A percentile compares a stretch with the other conserved stretches of the same genome.
phyloP scores from a whole-genome alignment of 2,113 vertebrate species.

The Paramisgurnus dabryanus region DNA sequence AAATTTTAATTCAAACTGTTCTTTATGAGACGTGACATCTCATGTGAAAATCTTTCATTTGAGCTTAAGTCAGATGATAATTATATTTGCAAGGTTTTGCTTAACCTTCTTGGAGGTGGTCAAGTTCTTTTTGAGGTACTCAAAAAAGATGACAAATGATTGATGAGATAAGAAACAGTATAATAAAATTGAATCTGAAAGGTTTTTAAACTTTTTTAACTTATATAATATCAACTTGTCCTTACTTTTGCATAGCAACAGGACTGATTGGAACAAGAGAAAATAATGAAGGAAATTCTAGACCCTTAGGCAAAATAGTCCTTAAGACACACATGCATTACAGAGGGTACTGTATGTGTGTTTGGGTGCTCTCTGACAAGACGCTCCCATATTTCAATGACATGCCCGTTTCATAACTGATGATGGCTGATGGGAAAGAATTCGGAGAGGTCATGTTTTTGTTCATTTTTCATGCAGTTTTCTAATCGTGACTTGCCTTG shows the following conservation, averaged over 20 bases:
- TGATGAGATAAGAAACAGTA: conserved; percentile 21
- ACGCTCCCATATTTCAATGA: not conserved
- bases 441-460: conserved; percentile 5
- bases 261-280: conserved; percentile 2
- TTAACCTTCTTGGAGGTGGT: not conserved
- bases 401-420: not conserved
- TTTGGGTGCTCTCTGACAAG: not conserved
- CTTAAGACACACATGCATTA: not conserved
- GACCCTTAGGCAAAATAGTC: not conserved
- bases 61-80: conserved; percentile 64
- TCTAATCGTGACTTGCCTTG: not conserved
- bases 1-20: conserved; percentile 67
- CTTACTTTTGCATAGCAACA: not conserved
- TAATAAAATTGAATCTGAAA: not conserved
- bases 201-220: not conserved
- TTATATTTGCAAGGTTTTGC: conserved; percentile 59
- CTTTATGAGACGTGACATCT: conserved; percentile 61
- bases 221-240: not conserved
- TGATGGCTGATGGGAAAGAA: not conserved
- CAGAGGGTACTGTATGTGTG: not conserved
- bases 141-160: not conserved
- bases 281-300: not conserved
- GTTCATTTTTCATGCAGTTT: not conserved
- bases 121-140: not conserved
- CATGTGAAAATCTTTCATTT: conserved; percentile 65